Percentiles rank a stretch among this genome's conserved stretches.
Conservation (phyloP, 2,888 invertebrate genomes). For the Itoplectis maculator region DNA sequence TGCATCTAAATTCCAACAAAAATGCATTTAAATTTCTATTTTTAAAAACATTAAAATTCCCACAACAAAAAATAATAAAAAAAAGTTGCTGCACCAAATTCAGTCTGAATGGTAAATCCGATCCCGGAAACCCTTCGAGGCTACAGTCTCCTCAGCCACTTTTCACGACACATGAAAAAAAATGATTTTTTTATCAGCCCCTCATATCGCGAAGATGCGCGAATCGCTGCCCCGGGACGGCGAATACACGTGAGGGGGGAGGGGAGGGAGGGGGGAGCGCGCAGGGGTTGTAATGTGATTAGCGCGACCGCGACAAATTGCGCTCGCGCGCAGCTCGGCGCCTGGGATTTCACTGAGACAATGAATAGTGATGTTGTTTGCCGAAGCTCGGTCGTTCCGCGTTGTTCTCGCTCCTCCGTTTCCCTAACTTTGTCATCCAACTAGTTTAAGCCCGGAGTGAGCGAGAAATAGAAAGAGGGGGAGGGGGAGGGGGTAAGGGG, state of each 20-base stretch:
- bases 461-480: slow-evolving; percentile 22
- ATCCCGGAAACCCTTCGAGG: background rate
- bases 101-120: no score
- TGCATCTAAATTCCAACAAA: no score
- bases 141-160: no score
- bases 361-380: slow-evolving; percentile 60
- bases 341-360: slow-evolving; percentile 48
- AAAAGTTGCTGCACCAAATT: no score
- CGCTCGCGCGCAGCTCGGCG: slow-evolving; percentile 7
- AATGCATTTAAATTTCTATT: no score
- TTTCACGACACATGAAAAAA: no score
- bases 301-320: slow-evolving; percentile 44
- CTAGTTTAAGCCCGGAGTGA: slow-evolving; percentile 32
- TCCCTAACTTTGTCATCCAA: slow-evolving; percentile 48
- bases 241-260: no score
- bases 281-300: slow-evolving; percentile 40
- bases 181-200: no score
- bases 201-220: background rate
- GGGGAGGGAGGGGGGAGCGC: background rate
- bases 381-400: slow-evolving; percentile 38
- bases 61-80: background rate
- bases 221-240: background rate
- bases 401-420: slow-evolving; percentile 3
- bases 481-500: background rate
- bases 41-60: no score